Percentiles rank a stretch among this genome's conserved stretches.
Evolutionary conservation across 1,140 invertebrate genomes (phyloP).

Genomic region (Philotrypesis tridentata): DNA sequence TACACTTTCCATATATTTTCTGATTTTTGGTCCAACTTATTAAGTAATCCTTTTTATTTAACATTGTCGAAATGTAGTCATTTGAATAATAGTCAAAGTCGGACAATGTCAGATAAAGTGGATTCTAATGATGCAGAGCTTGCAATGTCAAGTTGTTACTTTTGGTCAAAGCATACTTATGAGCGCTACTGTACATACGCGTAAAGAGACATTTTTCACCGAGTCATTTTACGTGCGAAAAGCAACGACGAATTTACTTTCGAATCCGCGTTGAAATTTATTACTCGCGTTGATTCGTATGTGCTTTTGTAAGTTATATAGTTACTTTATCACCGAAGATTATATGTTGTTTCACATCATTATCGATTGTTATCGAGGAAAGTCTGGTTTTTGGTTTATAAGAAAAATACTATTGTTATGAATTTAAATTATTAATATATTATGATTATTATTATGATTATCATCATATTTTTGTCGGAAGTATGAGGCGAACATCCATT

Average conservation of each 20-base stretch:
- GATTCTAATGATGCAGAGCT: not conserved
- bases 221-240: constrained; percentile 47
- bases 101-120: not conserved
- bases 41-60: not conserved
- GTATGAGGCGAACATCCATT: constrained; percentile 20
- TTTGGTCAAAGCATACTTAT: constrained; percentile 31
- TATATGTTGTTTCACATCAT: constrained; percentile 49
- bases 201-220: constrained; percentile 44
- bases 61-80: not conserved
- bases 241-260: constrained; percentile 47
- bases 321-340: constrained; percentile 41
- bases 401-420: constrained; percentile 45
- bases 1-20: no score
- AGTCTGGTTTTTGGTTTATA: constrained; percentile 47
- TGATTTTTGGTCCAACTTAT: no score
- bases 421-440: constrained; percentile 48
- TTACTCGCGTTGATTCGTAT: constrained; percentile 2
- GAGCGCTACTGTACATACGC: constrained; percentile 48
- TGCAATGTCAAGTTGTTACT: constrained; percentile 33
- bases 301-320: constrained; percentile 28
- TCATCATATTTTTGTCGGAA: constrained; percentile 20
- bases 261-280: constrained; percentile 32
- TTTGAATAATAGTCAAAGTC: not conserved
- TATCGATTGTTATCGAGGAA: constrained; percentile 43
- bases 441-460: constrained; percentile 23